A percentile compares a stretch with the other conserved stretches of the same genome.
These are phyloP conservation scores for Macrotis lagotis DNA, from an alignment of 2,113 vertebrate species.

Conservation along the genomic window DNA sequence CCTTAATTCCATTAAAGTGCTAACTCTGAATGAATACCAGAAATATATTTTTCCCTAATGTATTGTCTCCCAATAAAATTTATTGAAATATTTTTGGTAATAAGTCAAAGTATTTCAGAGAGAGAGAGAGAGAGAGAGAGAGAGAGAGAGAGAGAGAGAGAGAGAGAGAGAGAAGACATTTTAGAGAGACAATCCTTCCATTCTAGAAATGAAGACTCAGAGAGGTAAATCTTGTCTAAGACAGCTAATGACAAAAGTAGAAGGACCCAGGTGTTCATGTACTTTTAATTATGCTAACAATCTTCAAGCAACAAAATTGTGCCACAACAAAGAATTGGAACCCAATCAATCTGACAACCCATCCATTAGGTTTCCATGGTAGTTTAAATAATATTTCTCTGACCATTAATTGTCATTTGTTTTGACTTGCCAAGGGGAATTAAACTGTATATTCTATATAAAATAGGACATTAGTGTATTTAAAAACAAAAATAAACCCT, in stretches of 20 bases:
- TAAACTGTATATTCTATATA: background rate
- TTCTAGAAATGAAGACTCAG: background rate
- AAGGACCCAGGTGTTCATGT: background rate
- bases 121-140: background rate
- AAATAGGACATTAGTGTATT: background rate
- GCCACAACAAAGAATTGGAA: background rate
- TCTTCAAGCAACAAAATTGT: background rate
- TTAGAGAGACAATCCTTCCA: background rate
- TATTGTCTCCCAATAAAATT: background rate
- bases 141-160: background rate
- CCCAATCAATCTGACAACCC: background rate
- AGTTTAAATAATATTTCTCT: background rate
- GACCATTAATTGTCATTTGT: background rate
- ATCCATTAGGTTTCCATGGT: background rate
- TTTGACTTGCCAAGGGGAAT: background rate
- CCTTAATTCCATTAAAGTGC: background rate
- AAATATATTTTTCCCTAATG: background rate
- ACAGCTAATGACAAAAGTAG: background rate
- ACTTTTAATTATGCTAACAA: background rate
- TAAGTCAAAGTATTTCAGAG: background rate
- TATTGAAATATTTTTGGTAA: background rate
- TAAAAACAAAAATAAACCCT: background rate
- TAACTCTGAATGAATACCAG: background rate
- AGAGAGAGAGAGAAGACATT: background rate
- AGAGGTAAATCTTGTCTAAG: background rate